Conservation (phyloP, 2,797 vertebrate genomes). For the Alcedo quadribrachys region DNA sequence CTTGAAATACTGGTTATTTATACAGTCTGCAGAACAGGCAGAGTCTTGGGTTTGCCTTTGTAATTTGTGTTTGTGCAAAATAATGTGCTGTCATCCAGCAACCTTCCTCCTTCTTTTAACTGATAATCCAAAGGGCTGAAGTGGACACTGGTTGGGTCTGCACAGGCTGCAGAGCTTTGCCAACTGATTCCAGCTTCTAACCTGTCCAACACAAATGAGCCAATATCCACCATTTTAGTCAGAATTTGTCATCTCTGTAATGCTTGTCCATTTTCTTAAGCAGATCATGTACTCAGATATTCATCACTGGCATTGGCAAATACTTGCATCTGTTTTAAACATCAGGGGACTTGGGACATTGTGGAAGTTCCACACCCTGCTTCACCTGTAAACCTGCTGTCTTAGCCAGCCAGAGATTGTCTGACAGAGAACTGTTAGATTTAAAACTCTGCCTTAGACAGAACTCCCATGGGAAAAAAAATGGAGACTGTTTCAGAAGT, state of each 20-base stretch:
- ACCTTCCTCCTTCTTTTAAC: neutral
- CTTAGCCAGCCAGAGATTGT: neutral
- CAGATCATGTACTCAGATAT: neutral
- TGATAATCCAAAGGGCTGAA: neutral
- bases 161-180: neutral
- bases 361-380: neutral
- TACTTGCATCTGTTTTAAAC: neutral
- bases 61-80: neutral
- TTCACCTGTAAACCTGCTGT: neutral
- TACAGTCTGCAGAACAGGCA: neutral
- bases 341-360: neutral
- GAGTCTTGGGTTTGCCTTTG: neutral
- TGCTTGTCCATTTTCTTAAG: neutral
- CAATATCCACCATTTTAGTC: neutral
- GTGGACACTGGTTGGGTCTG: neutral
- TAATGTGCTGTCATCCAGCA: neutral
- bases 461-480: neutral
- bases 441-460: neutral
- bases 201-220: neutral
- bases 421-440: neutral
- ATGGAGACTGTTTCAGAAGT: neutral
- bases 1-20: neutral
- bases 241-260: neutral
- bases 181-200: neutral
- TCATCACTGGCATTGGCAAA: neutral